These are phyloP conservation scores for Phaethon lepturus DNA, from an alignment of 2,113 vertebrate genomes.

Conservation along the genomic window DNA sequence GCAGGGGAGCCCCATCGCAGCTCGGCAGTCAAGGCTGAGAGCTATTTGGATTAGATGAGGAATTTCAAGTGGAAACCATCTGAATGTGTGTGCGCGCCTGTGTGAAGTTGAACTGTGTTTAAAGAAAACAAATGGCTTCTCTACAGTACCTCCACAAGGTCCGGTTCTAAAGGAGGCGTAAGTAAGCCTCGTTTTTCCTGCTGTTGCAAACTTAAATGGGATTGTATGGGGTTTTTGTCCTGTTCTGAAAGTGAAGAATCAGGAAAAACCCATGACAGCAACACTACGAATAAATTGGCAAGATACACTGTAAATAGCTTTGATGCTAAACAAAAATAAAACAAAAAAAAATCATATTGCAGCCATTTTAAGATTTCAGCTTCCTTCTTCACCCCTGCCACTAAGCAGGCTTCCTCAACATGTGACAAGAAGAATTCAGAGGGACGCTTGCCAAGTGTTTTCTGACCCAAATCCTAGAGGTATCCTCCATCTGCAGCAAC, in stretches of 20 bases:
- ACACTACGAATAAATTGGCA: slow-evolving; percentile 51
- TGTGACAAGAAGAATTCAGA: slow-evolving; percentile 61
- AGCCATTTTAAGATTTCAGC: slow-evolving; percentile 50
- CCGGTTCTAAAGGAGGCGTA: neutral
- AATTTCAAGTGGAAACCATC: slow-evolving; percentile 67
- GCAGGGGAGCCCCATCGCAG: neutral
- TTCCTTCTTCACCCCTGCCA: slow-evolving; percentile 42
- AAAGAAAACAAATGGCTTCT: slow-evolving; percentile 67
- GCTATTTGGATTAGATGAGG: slow-evolving; percentile 59
- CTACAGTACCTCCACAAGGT: neutral
- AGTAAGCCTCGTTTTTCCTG: neutral
- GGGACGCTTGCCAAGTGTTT: slow-evolving; percentile 43
- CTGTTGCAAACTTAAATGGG: slow-evolving; percentile 33
- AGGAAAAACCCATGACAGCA: slow-evolving; percentile 33
- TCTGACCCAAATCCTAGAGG: slow-evolving; percentile 63
- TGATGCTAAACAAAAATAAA: slow-evolving; percentile 59
- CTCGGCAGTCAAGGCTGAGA: neutral
- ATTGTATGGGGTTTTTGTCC: neutral
- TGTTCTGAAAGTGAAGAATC: slow-evolving; percentile 26
- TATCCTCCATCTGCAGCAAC: slow-evolving; percentile 62
- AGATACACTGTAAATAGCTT: slow-evolving; percentile 36
- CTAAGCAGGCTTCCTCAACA: slow-evolving; percentile 30
- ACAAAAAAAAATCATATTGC: neutral
- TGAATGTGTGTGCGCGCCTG: neutral
- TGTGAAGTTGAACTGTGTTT: slow-evolving; percentile 1